Conservation (phyloP, 2,113 vertebrate species). For the Pseudolaguvia tuberculata region DNA sequence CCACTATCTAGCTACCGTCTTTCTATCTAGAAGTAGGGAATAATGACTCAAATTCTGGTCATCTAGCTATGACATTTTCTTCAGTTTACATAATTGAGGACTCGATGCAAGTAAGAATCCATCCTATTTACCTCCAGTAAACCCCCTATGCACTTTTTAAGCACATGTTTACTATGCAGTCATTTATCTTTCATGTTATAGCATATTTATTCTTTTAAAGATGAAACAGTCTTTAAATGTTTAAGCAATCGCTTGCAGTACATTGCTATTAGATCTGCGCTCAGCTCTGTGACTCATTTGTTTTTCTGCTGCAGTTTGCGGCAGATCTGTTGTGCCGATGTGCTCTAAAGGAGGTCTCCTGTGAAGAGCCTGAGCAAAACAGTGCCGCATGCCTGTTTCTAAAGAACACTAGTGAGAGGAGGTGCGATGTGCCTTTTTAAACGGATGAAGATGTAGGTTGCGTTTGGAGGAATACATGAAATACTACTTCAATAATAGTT, state of each 20-base stretch:
- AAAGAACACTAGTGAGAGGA: not conserved
- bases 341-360: not conserved
- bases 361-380: conserved; percentile 11
- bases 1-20: no score
- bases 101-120: no score
- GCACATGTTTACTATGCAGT: no score
- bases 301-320: conserved; percentile 35
- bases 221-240: conserved; percentile 20
- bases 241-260: conserved; percentile 10
- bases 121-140: no score
- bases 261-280: conserved; percentile 24
- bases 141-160: no score
- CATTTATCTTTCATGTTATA: not conserved
- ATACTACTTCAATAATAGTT: not conserved
- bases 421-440: conserved; percentile 1
- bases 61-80: no score
- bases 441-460: not conserved
- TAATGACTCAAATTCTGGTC: no score
- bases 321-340: conserved; percentile 17
- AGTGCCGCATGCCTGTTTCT: not conserved
- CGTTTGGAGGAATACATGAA: not conserved
- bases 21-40: not conserved
- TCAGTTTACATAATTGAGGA: no score
- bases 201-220: conserved; percentile 16
- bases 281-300: conserved; percentile 33